phyloP scores from a whole-genome alignment of 1,140 invertebrate genomes.

The Bombus vancouverensis region DNA sequence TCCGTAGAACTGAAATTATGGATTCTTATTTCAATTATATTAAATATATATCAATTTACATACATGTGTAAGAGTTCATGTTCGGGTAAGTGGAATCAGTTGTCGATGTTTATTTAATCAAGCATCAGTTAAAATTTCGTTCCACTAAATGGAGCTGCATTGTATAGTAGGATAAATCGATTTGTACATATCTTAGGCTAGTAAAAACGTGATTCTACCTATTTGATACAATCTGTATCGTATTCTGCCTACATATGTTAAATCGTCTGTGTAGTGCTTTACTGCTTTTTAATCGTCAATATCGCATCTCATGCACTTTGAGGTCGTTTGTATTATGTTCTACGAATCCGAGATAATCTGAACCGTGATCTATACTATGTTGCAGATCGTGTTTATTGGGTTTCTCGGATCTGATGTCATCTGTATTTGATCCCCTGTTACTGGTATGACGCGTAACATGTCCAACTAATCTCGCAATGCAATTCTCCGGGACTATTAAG shows the following conservation, averaged over 20 bases:
- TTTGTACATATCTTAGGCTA: background rate
- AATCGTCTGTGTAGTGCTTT: background rate
- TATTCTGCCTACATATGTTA: background rate
- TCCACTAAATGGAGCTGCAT: background rate
- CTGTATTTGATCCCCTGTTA: constrained; percentile 13
- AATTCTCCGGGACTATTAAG: background rate
- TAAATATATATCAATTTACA: no score
- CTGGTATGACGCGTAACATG: background rate
- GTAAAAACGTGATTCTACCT: background rate
- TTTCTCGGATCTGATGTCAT: constrained; percentile 16
- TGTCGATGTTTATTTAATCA: background rate
- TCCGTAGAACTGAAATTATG: no score
- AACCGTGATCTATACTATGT: background rate
- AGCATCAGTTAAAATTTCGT: background rate
- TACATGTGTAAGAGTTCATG: background rate
- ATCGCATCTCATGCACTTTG: background rate
- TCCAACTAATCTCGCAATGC: background rate
- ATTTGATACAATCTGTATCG: background rate
- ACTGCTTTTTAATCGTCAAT: background rate
- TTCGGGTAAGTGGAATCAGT: background rate
- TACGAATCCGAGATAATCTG: background rate
- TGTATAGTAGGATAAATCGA: background rate
- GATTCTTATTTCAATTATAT: no score
- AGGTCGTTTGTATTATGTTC: background rate
- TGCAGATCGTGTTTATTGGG: constrained; percentile 1